A percentile compares a stretch with the other conserved stretches of the same genome.
Evolutionary conservation across 35 echinoderm and acorn worm genomes (phyloP).

Genomic region (Chiridota heheva): DNA sequence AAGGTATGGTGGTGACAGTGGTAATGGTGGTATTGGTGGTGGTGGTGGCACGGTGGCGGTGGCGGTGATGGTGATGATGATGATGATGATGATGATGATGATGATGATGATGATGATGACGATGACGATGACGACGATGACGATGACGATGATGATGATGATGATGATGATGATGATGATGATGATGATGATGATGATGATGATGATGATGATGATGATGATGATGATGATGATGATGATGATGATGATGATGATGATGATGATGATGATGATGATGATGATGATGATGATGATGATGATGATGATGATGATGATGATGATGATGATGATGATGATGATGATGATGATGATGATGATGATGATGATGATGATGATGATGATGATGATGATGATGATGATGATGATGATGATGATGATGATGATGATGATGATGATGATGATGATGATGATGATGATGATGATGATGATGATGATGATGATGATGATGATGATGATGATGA

Average conservation of each 20-base stretch:
- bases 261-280: background rate
- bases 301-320: background rate
- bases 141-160: background rate
- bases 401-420: constrained; percentile 25
- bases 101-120: constrained; percentile 3
- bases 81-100: background rate
- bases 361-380: background rate
- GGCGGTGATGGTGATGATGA: background rate
- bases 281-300: background rate
- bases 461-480: constrained; percentile 25
- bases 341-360: background rate
- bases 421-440: constrained; percentile 24
- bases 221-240: background rate
- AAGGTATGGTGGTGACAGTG: background rate
- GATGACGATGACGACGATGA: background rate
- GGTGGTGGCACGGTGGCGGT: background rate
- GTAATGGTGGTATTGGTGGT: background rate
- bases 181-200: constrained; percentile 2
- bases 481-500: constrained; percentile 2
- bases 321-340: background rate
- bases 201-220: background rate
- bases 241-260: background rate
- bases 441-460: constrained; percentile 24
- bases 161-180: background rate
- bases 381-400: constrained; percentile 24